Base-by-base conservation (phyloP, 2,113 vertebrate species). In the Leptobrachium leishanense region DNA sequence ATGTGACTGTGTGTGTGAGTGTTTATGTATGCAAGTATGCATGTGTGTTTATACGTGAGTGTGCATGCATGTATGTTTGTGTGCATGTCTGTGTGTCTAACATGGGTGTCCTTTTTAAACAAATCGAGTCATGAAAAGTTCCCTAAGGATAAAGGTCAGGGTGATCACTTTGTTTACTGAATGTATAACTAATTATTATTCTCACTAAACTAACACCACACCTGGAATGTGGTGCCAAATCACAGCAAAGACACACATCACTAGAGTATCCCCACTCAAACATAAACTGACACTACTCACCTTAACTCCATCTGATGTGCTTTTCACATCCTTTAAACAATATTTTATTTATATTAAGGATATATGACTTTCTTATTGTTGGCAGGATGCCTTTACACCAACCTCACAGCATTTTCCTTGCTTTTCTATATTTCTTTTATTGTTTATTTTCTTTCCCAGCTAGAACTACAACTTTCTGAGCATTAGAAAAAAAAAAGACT, bases 91-190 rank as follows among this genome's bases (percentile, higher is more conserved):
- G 57, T 62, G n/a, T 15, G n/a, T 20, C 3, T 77, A 6, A 68
- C 63, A 39, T 15, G 6, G 55, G 55, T 46, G 57, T 70, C 44
- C 43, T 15, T 53, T 63, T 43, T 69, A 69, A 31, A 43, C 50
- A 39, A 20, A 55, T 65, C 74, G 57, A 39, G n/a, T 57, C 13
- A 62, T 15, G 42, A 43, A 55, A 62, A 80, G 50, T 11, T 46
- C 65, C 7, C 63, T 46, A 41, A n/a, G 73, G 57, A 6, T 39
- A 68, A 31, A 54, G 70, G 59, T 41, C 75, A 44, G 76, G 41
- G 55, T 15, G 71, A 20, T 54, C 0, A 2, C 5, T 31, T 13
- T 46, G 77, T 81, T 81, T 75, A 31, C 78, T 20, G 10, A 20
- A 15, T 75, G 55, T 65, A 69, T 13, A 39, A 44, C 42, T 70